Conservation (phyloP, 2,888 invertebrate genomes). For the Clitarchus hookeri region DNA sequence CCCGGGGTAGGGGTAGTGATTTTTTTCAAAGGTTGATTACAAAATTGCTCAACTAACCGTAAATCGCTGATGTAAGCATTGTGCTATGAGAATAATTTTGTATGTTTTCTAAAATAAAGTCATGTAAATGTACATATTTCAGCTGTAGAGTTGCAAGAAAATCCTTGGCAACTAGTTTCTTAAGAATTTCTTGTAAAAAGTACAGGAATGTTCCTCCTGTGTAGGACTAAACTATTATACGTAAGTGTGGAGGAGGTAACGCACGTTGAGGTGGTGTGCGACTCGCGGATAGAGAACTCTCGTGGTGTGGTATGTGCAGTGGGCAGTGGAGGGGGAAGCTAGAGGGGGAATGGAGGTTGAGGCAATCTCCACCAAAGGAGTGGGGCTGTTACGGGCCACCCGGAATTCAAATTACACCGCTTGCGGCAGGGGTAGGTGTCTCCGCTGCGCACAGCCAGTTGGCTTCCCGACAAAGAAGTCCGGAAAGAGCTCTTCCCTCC, state of each 20-base stretch:
- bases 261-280: not conserved
- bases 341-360: not conserved
- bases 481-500: not conserved
- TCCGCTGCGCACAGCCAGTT: not conserved
- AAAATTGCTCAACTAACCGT: too few relatives aligned
- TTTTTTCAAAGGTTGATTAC: too few relatives aligned
- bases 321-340: not conserved
- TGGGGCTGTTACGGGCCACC: not conserved
- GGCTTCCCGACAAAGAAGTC: not conserved
- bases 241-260: not conserved
- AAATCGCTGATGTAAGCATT: too few relatives aligned
- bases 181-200: too few relatives aligned
- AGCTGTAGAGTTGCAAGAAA: too few relatives aligned
- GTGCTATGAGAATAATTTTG: too few relatives aligned
- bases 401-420: slow-evolving; percentile 14
- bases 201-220: too few relatives aligned
- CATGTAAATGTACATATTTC: too few relatives aligned
- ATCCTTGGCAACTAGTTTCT: too few relatives aligned
- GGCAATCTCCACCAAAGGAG: slow-evolving; percentile 1
- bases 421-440: slow-evolving; percentile 8
- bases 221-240: too few relatives aligned
- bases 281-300: not conserved
- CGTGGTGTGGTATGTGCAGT: not conserved
- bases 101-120: too few relatives aligned
- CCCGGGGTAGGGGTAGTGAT: too few relatives aligned